Evolutionary conservation across 2,888 invertebrate genomes (phyloP), one percentile per base, ranked within the genome.

Genomic region (Hirtodrosophila confusa): DNA sequence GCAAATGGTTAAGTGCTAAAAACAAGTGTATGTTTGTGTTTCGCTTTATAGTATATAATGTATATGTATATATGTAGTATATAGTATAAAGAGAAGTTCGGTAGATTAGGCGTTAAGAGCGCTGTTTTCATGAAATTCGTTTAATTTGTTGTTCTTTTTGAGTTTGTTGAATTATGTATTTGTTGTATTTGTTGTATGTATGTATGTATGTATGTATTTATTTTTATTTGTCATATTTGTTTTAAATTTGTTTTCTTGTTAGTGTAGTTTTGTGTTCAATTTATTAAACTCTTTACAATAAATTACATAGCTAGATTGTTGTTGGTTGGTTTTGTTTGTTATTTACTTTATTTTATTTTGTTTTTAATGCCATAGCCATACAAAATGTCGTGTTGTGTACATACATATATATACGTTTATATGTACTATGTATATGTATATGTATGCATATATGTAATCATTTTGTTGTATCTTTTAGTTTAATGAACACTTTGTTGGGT

Each of bases 401-500:
- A 17, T 17, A 17, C 2, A 17, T 66, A 37, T 47, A 57, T 58
- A 48, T 48, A 37, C 31, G 49, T 61, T 33, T 55, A 31, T 37
- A 43, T 45, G 31, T 41, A 47, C 2, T 17, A 2, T 62, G 23
- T 48, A 50, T 54, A 50, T 40, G n/a, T 43, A 23, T 62, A 44
- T 56, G 33, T 53, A 31, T 55, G 48, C 69, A 66, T 41, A 23
- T 61, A 47, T 62, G 44, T 50, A 33, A 47, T 50, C 36, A 33
- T 58, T 60, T 51, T 55, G 39, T 37, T 74, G 43, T 75, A 51
- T 67, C 68, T 68, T 79, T 88, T 85, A 87, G 83, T 89, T 89
- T 89, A 89, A 86, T 90, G 89, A 89, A 89, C 89, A 89, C 90
- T 89, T 89, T 86, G 84, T 86, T 89, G 88, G 90, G 89, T 90